Conservation (phyloP, 2,888 invertebrate genomes). For the Gastracanthus pulcherrimus region DNA sequence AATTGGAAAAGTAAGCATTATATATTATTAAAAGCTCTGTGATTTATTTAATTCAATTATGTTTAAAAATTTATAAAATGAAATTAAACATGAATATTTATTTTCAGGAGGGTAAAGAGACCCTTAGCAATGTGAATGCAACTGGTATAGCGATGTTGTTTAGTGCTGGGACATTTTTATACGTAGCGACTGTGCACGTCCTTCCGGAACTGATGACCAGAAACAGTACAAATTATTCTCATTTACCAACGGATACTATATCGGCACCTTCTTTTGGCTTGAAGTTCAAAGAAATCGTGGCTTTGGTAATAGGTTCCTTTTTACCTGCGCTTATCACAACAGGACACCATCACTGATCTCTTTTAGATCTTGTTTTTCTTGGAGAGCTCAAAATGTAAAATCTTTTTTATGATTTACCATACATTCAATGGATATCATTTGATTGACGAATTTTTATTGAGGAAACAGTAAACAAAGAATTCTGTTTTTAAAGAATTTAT, state of each 20-base stretch:
- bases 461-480: neutral
- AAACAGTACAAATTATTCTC: conserved; percentile 76
- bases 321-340: conserved; percentile 93
- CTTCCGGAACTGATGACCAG: conserved; percentile 92
- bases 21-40: neutral
- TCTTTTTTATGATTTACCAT: neutral
- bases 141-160: conserved; percentile 99
- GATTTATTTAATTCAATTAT: neutral
- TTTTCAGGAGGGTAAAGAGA: conserved; percentile 93
- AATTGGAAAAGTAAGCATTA: conserved; percentile 85
- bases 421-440: neutral
- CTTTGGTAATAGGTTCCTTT: conserved; percentile 91
- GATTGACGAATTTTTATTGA: neutral
- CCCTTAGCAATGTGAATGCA: conserved; percentile 91
- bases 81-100: too few relatives aligned
- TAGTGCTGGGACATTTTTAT: conserved; percentile 98
- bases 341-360: conserved; percentile 88
- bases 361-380: conserved; percentile 7
- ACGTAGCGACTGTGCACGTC: conserved; percentile 99
- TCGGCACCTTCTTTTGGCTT: conserved; percentile 79
- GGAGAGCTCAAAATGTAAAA: neutral
- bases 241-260: conserved; percentile 75
- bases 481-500: conserved; percentile 9
- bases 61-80: conserved; percentile 6
- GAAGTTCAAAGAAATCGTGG: conserved; percentile 87